These are phyloP conservation scores for Sialis fuliginosa DNA, from an alignment of 2,888 invertebrate species.

Conservation along the genomic window DNA sequence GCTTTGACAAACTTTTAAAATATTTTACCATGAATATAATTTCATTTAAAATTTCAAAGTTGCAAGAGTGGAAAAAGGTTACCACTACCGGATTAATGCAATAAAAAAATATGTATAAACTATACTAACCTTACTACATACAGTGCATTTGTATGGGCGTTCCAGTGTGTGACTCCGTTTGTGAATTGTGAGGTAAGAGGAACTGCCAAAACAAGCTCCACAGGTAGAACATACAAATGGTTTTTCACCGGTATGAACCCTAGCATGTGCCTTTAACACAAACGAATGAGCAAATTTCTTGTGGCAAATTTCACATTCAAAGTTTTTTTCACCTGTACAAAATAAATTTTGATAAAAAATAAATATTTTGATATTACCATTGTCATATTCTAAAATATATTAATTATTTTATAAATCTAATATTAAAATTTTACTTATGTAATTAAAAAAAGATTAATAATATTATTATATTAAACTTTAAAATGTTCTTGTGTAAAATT, in stretches of 20 bases:
- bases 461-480: too few species aligned
- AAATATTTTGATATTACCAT: not conserved
- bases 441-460: too few species aligned
- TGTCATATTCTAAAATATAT: too few species aligned
- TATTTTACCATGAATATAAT: too few species aligned
- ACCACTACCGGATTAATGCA: too few species aligned
- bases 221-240: conserved; percentile 20
- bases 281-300: conserved; percentile 22
- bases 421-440: too few species aligned
- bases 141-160: conserved; percentile 20
- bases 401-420: too few species aligned
- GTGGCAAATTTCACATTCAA: conserved; percentile 21
- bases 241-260: conserved; percentile 22
- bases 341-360: not conserved
- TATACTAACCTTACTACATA: conserved; percentile 17
- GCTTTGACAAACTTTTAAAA: too few species aligned
- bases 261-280: conserved; percentile 19
- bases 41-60: too few species aligned
- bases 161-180: conserved; percentile 22
- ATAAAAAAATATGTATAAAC: too few species aligned
- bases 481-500: too few species aligned
- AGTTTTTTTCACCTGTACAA: conserved; percentile 16
- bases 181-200: conserved; percentile 22
- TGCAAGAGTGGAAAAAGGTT: too few species aligned
- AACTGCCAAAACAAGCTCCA: conserved; percentile 19